Base-by-base conservation (phyloP, 1,140 invertebrate genomes). In the Mamestra configurata region DNA sequence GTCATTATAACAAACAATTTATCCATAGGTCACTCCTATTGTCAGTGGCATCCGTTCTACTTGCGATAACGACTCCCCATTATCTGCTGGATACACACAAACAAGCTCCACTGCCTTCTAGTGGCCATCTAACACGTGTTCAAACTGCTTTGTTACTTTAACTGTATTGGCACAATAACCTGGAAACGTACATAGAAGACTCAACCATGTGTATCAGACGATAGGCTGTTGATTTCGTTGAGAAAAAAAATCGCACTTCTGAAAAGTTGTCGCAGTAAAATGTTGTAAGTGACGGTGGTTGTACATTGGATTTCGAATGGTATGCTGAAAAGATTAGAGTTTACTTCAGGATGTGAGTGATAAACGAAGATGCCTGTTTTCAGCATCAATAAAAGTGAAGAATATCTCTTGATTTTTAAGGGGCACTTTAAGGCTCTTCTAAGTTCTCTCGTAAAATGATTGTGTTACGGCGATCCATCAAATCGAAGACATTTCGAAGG, bases 381-480 rank as follows among this genome's bases (percentile, higher is more conserved):
- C 81, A 82, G 88, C 81, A 80, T 82, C 81, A 82, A 85, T 87
- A 88, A 87, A 90, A 89, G 88, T 91, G 87, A 91, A 90, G 86
- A 89, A 93, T 93, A 92, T 92, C 91, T 92, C 89, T 93, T 90
- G 88, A 90, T 92, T 88, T 86, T 90, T 88, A 90, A 93, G 92
- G 90, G 90, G 90, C 91, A 92, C 89, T 92, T 92, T 93, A 90
- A 89, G 89, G 87, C 87, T 80, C 86, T 81, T 85, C 83, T 88
- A 77, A 83, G 80, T 43, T 85, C 82, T 86, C 81, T 87, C 81
- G 87, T 87, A 83, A 86, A 88, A 89, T 92, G 86, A 93, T 94
- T 94, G 88, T 92, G 90, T 94, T 92, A 93, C 85, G 86, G 85
- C 89, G 84, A 95, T 94, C 92, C 89, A 94, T 95, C 93, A 94